Evolutionary conservation across 2,797 vertebrate species (phyloP), one percentile per base, ranked within the genome.

Genomic region (Arrhamphus sclerolepis): DNA sequence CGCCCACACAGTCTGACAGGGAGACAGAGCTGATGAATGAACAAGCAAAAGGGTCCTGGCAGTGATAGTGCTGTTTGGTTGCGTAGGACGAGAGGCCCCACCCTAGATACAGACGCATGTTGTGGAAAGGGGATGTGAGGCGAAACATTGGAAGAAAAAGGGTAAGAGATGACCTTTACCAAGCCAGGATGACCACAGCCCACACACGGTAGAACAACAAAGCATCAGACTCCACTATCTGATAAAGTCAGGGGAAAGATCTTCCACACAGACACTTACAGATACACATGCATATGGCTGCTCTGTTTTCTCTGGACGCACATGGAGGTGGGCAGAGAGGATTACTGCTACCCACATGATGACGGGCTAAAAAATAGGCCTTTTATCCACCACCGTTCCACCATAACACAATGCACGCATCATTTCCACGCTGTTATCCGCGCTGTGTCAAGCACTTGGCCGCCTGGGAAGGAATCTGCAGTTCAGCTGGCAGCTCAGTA

Each of bases 271-370:
- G 59, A 22, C 29, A 58, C 48, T 22, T 5, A 46, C 44, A 7
- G 11, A 73, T n/a, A 21, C 48, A 22, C 48, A 62, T 46, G 72
- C 56, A 42, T 26, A 26, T 40, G 16, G 19, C 42, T 4, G 46
- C 72, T 84, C 63, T 82, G 78, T 81, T 89, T 86, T 70, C 78
- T 76, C 81, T 85, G 79, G 81, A 80, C 81, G 75, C 72, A 22
- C 62, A 74, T 7, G 57, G 71, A 87, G 71, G 70, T 83, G 80
- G 68, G 78, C 63, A 69, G 71, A 60, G 74, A 83, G 87, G 87
- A 89, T 87, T 81, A 88, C 75, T 19, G 60, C 78, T 77, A 66
- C 87, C 90, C 89, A 90, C 90, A 90, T 84, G 83, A 87, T 81
- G 88, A 89, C 61, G 82, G 79, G 66, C 76, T 80, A 76, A 88